Evolutionary conservation across 2,888 invertebrate species (phyloP).

Genomic region (Ornithoptera alexandrae): DNA sequence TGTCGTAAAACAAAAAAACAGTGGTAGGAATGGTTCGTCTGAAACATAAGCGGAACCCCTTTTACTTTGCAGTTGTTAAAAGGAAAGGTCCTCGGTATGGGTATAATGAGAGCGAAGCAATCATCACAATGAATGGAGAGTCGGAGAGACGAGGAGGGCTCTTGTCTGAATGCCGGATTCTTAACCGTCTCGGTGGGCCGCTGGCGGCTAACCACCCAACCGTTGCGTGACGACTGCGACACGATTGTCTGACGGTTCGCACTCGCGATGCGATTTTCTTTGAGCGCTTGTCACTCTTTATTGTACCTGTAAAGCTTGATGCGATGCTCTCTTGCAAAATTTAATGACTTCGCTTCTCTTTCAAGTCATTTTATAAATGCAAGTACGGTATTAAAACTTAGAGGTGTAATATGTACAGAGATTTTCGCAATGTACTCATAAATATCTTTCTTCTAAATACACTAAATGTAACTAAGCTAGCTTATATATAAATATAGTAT

Average conservation of each 20-base stretch:
- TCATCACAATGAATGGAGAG: slow-evolving; percentile 73
- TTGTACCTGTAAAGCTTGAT: slow-evolving; percentile 12
- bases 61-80: slow-evolving; percentile 28
- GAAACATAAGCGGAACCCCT: slow-evolving; percentile 27
- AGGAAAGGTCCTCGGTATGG: slow-evolving; percentile 39
- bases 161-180: slow-evolving; percentile 57
- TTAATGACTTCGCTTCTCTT: slow-evolving; percentile 22
- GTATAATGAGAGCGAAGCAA: slow-evolving; percentile 70
- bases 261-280: slow-evolving; percentile 1
- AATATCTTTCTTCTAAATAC: too few species aligned
- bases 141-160: slow-evolving; percentile 48
- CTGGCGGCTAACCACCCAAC: slow-evolving; percentile 30
- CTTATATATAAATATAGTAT: too few species aligned
- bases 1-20: slow-evolving; percentile 5
- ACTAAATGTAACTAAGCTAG: too few species aligned
- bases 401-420: too few species aligned
- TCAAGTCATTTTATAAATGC: slow-evolving; percentile 13
- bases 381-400: too few species aligned
- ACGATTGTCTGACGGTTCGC: slow-evolving; percentile 5
- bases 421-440: too few species aligned
- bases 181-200: slow-evolving; percentile 37
- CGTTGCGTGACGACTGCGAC: slow-evolving; percentile 1
- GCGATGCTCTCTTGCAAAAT: slow-evolving; percentile 11
- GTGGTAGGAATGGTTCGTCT: slow-evolving; percentile 14
- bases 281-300: slow-evolving; percentile 8